Base-by-base conservation (phyloP, 2,113 vertebrate genomes). In the Chascanopsetta lugubris region DNA sequence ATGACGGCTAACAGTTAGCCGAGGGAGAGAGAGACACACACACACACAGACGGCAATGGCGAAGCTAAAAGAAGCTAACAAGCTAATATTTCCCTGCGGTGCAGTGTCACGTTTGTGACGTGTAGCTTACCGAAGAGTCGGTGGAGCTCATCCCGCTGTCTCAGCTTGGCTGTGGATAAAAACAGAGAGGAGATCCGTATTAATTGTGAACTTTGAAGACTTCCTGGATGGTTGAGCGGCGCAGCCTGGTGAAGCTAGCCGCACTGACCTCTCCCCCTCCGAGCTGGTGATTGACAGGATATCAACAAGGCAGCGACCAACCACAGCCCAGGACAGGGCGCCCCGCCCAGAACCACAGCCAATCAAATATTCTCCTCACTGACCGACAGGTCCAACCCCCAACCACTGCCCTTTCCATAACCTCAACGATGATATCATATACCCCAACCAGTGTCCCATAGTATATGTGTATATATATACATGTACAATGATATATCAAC, bases 101-200 rank as follows among this genome's bases (percentile, higher is more conserved):
- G 17, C 53, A 2, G n/a, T 4, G 56, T 46, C 22, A 24, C 5
- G 25, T 6, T 2, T 21, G 24, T 29, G 0, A 1, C 29, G 22
- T 24, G 5, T 18, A 45, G 1, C 88, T 88, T 85, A 90, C 88
- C 85, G 72, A 66, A 12, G 85, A 40, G 32, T 46, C 55, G 4
- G 54, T 22, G 3, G 84, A 85, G 53, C 72, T 85, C 88, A 90
- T 90, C 34, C 1, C 9, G 59, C 17, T 13, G 54, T 59, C 70
- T 69, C 20, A 36, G 20, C 18, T 42, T 51, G 5, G 6, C 29
- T 11, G 29, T 4, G 22, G 1, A 42, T 4, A 47, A 63, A 11
- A n/a, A 3, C 10, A 18, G 1, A 12, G 63, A 26, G 10, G 8
- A 38, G 24, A 46, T 0, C 48, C 11, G 2, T 8, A 7, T 27